phyloP scores from a whole-genome alignment of 2,888 invertebrate genomes.

The Lepidochitona cinerea region DNA sequence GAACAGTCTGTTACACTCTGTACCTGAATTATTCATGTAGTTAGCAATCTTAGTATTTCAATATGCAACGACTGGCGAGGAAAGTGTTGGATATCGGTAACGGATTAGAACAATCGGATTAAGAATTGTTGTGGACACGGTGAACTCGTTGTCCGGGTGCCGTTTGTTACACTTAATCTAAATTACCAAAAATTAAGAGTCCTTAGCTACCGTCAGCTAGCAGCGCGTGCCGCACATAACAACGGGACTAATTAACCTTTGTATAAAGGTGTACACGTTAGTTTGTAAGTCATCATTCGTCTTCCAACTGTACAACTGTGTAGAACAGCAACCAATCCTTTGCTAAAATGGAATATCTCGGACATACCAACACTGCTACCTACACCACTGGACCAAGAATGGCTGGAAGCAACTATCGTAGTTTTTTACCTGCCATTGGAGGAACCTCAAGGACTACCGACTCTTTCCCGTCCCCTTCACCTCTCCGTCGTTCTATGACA shows the following conservation, averaged over 20 bases:
- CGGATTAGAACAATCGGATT: no score
- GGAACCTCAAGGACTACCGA: constrained; percentile 75
- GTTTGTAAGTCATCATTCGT: background rate
- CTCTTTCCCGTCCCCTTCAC: constrained; percentile 68
- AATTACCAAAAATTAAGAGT: no score
- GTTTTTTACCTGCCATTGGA: constrained; percentile 78
- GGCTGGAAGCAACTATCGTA: constrained; percentile 64
- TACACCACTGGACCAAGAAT: constrained; percentile 69
- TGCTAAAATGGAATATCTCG: constrained; percentile 66
- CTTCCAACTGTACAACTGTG: background rate
- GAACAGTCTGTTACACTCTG: no score
- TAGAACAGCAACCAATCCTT: background rate
- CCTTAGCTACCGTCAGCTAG: no score
- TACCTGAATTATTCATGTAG: no score
- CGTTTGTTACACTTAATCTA: no score
- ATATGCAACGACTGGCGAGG: no score
- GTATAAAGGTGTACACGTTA: background rate
- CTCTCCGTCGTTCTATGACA: constrained; percentile 69
- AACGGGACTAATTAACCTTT: background rate
- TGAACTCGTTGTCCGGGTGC: no score
- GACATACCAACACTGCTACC: constrained; percentile 70
- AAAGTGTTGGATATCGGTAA: no score
- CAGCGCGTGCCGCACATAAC: background rate
- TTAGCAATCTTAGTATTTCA: no score
- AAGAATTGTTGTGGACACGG: no score